phyloP scores from a whole-genome alignment of 2,113 vertebrate genomes.

The Echinops telfairi region DNA sequence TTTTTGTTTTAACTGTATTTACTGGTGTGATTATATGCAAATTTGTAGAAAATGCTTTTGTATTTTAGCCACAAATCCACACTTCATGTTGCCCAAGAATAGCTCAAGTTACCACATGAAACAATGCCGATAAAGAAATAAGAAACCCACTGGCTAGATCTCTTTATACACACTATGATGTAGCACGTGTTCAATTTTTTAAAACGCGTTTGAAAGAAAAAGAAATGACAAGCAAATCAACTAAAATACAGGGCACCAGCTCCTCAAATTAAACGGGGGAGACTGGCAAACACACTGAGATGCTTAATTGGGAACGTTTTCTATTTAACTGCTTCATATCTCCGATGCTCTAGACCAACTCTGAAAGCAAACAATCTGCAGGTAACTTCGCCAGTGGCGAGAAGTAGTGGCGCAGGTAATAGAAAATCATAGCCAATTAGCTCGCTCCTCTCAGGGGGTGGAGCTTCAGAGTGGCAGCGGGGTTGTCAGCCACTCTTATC shows the following conservation, averaged over 20 bases:
- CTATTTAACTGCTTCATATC: not conserved
- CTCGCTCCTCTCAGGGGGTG: too few species aligned
- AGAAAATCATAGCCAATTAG: not conserved
- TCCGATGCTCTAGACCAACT: not conserved
- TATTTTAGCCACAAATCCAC: not conserved
- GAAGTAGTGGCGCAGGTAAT: not conserved
- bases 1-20: not conserved
- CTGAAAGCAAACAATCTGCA: not conserved
- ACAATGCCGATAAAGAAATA: not conserved
- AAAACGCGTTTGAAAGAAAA: too few species aligned
- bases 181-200: not conserved
- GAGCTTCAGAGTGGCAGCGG: not conserved
- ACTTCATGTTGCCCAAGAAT: not conserved
- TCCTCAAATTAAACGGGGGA: not conserved
- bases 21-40: not conserved
- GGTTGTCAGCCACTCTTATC: too few species aligned
- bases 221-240: not conserved
- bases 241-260: not conserved
- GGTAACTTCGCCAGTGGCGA: not conserved
- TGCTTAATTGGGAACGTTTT: not conserved
- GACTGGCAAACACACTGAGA: not conserved
- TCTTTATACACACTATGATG: not conserved
- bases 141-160: not conserved
- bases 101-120: not conserved
- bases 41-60: conserved; percentile 13